Evolutionary conservation across 2,888 invertebrate species (phyloP).

Genomic region (Melanotus villosus): DNA sequence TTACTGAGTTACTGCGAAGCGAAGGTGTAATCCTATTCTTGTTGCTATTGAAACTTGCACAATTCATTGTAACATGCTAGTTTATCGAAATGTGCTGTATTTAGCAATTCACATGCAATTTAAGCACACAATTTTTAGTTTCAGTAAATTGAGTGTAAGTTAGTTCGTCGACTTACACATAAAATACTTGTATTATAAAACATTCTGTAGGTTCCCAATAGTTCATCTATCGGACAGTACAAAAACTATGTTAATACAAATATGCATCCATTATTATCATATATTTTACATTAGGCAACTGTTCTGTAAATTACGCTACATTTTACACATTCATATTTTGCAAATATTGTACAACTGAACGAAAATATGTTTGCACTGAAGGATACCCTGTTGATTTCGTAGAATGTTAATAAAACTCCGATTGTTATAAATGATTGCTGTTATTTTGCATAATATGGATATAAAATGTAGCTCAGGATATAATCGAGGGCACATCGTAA

Average conservation of each 20-base stretch:
- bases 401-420: not conserved
- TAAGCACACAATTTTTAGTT: slow-evolving; percentile 54
- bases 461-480: slow-evolving; percentile 29
- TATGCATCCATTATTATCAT: slow-evolving; percentile 39
- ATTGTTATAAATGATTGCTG: slow-evolving; percentile 18
- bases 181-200: slow-evolving; percentile 34
- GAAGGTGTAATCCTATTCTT: slow-evolving; percentile 19
- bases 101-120: slow-evolving; percentile 58
- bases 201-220: slow-evolving; percentile 22
- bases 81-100: slow-evolving; percentile 46
- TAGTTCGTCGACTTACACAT: slow-evolving; percentile 16
- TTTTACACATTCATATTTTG: slow-evolving; percentile 28
- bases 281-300: slow-evolving; percentile 52
- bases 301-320: slow-evolving; percentile 34
- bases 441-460: slow-evolving; percentile 19
- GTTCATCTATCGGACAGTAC: slow-evolving; percentile 27
- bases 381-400: slow-evolving; percentile 36
- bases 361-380: slow-evolving; percentile 20
- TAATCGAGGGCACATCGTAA: slow-evolving; percentile 34
- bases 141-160: slow-evolving; percentile 23
- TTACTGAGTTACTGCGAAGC: slow-evolving; percentile 22
- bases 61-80: slow-evolving; percentile 35
- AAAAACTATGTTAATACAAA: slow-evolving; percentile 42
- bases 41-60: slow-evolving; percentile 41
- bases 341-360: not conserved